Conservation (phyloP, 1,140 invertebrate species). For the Streblospio benedicti region DNA sequence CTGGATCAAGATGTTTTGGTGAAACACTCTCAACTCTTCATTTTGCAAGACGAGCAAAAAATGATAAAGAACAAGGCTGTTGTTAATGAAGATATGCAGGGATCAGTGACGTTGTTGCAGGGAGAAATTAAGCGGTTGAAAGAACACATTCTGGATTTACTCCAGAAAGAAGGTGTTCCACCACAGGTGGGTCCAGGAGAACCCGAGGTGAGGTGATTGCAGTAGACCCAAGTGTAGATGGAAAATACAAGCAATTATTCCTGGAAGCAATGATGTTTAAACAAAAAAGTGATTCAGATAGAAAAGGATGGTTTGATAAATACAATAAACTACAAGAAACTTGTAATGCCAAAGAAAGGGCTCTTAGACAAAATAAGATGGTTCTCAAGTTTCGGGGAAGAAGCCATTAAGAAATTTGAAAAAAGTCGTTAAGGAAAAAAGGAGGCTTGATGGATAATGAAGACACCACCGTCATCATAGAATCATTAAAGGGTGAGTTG, state of each 20-base stretch:
- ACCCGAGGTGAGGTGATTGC: too few species aligned
- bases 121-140: slow-evolving; percentile 34
- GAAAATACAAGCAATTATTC: too few species aligned
- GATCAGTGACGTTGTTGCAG: slow-evolving; percentile 33
- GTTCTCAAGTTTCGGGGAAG: slow-evolving; percentile 37
- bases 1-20: slow-evolving; percentile 40
- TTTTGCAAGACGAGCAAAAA: slow-evolving; percentile 41
- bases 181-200: too few species aligned
- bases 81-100: slow-evolving; percentile 39
- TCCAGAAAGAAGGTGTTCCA: too few species aligned
- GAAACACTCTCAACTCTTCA: slow-evolving; percentile 41
- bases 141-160: too few species aligned
- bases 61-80: slow-evolving; percentile 45
- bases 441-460: neutral
- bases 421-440: slow-evolving; percentile 22
- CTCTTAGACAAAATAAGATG: slow-evolving; percentile 30
- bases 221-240: too few species aligned
- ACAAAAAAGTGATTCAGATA: too few species aligned
- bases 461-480: slow-evolving; percentile 8
- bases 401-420: slow-evolving; percentile 25
- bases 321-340: too few species aligned
- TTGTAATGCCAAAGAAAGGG: slow-evolving; percentile 32
- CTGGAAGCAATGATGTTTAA: too few species aligned
- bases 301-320: too few species aligned
- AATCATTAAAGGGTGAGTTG: slow-evolving; percentile 24